Evolutionary conservation across 2,888 invertebrate genomes (phyloP).

Genomic region (Pomacea canaliculata): DNA sequence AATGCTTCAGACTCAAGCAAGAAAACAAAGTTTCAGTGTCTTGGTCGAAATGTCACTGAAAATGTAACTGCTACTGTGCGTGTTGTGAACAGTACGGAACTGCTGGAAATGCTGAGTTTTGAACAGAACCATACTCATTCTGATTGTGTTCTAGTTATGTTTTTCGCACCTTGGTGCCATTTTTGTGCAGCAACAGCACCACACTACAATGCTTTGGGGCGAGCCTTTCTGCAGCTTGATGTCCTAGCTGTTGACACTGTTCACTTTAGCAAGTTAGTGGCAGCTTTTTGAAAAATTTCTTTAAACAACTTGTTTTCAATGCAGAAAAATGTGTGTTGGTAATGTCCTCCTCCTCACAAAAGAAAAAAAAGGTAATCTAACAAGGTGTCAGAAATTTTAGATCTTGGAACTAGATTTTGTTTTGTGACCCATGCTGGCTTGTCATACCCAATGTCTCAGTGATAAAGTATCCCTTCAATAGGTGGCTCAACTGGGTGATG

Average conservation of each 20-base stretch:
- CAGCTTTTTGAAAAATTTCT: neutral
- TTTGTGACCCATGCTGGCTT: no score
- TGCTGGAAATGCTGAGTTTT: constrained; percentile 76
- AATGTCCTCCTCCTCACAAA: neutral
- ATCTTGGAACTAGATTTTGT: no score
- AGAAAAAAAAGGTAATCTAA: neutral
- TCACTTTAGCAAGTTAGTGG: constrained; percentile 76
- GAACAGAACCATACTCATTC: constrained; percentile 74
- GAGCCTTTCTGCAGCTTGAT: constrained; percentile 87
- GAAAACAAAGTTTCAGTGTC: constrained; percentile 59
- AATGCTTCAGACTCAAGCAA: constrained; percentile 48
- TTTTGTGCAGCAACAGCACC: constrained; percentile 92
- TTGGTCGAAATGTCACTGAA: constrained; percentile 53
- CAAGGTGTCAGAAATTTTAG: neutral
- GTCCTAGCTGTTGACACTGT: constrained; percentile 90
- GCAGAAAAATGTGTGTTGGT: neutral
- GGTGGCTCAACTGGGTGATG: no score
- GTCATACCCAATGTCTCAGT: no score
- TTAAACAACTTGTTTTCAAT: neutral
- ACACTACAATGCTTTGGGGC: constrained; percentile 88
- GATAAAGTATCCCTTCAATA: no score
- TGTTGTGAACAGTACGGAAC: constrained; percentile 80
- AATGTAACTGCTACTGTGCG: constrained; percentile 66
- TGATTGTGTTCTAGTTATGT: constrained; percentile 80
- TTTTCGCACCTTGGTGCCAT: constrained; percentile 90